These are phyloP conservation scores for Diaphora mendica DNA, from an alignment of 2,888 invertebrate genomes.

Conservation along the genomic window DNA sequence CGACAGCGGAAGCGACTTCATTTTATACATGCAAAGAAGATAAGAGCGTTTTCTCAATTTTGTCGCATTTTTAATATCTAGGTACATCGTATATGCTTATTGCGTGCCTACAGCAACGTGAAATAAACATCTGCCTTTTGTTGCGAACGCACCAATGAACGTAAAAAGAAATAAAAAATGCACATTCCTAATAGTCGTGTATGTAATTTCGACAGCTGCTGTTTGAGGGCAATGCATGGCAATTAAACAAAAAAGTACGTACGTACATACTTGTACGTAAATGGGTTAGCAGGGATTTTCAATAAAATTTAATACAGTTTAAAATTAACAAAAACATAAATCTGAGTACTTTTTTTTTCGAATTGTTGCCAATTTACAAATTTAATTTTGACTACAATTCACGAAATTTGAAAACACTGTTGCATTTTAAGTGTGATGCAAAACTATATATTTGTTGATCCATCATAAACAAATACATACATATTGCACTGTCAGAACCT, in stretches of 20 bases:
- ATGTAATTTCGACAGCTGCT: slow-evolving; percentile 30
- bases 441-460: neutral
- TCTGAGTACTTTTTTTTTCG: neutral
- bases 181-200: slow-evolving; percentile 5
- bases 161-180: slow-evolving; percentile 30
- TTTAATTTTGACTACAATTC: neutral
- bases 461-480: neutral
- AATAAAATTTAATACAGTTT: too few species aligned
- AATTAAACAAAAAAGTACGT: neutral
- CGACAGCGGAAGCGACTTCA: too few species aligned
- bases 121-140: slow-evolving; percentile 35
- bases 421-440: neutral
- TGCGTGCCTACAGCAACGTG: neutral
- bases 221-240: slow-evolving; percentile 10
- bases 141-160: slow-evolving; percentile 17
- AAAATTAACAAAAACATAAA: neutral
- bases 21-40: too few species aligned
- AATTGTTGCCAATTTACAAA: neutral
- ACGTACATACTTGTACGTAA: neutral
- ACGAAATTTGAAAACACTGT: neutral
- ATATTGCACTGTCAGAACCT: neutral
- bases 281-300: too few species aligned
- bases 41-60: neutral
- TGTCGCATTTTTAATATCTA: neutral
- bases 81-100: too few species aligned